These are phyloP conservation scores for Brachyalestes nurse DNA, from an alignment of 2,797 vertebrate genomes.

Conservation along the genomic window DNA sequence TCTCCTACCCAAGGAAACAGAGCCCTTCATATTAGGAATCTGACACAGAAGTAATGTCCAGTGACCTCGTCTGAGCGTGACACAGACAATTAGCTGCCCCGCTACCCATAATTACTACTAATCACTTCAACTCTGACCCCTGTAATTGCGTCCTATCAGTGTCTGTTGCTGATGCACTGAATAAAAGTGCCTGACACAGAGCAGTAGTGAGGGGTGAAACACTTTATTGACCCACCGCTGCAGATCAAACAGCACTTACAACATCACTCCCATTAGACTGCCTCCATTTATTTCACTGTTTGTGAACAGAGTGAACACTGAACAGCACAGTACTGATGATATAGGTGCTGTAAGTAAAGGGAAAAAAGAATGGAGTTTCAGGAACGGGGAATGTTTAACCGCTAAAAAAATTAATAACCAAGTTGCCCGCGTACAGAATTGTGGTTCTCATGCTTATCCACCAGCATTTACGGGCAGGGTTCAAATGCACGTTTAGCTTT, in stretches of 20 bases:
- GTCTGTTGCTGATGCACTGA: slow-evolving; percentile 47
- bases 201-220: slow-evolving; percentile 36
- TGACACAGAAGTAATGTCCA: slow-evolving; percentile 38
- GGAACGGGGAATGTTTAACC: not conserved
- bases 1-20: not conserved
- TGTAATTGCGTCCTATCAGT: slow-evolving; percentile 63
- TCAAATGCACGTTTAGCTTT: slow-evolving; percentile 43
- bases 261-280: slow-evolving; percentile 32
- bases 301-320: not conserved
- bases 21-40: slow-evolving; percentile 29
- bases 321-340: not conserved
- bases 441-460: not conserved
- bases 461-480: not conserved
- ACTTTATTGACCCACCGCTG: slow-evolving; percentile 48
- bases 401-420: slow-evolving; percentile 19
- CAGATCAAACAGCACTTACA: slow-evolving; percentile 36
- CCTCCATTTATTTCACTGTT: slow-evolving; percentile 74
- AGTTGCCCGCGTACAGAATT: not conserved
- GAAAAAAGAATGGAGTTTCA: not conserved
- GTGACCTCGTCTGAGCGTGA: slow-evolving; percentile 33
- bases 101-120: slow-evolving; percentile 60
- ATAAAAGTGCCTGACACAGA: slow-evolving; percentile 35
- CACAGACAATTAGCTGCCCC: slow-evolving; percentile 40
- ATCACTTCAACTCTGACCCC: slow-evolving; percentile 60
- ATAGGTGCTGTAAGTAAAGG: not conserved